Base-by-base conservation (phyloP, 2,888 invertebrate species). In the Agrochola lota region DNA sequence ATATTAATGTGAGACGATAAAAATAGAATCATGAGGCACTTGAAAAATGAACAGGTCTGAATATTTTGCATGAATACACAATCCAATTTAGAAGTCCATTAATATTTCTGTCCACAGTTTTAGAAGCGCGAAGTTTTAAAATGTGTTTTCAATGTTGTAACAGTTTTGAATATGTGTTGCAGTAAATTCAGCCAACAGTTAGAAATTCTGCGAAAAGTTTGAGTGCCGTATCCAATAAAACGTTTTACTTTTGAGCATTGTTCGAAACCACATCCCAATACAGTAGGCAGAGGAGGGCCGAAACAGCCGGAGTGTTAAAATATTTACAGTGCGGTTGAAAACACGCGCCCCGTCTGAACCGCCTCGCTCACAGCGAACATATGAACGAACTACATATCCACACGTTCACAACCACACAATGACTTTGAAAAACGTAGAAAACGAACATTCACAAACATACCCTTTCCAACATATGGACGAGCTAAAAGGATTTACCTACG, bases 281-380 rank as follows among this genome's bases (percentile, higher is more conserved):
- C 90, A 90, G 91, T 88, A 87, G 85, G 86, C 81, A 83, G 84
- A 85, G 83, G 79, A 88, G 86, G 87, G 89, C 89, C 89, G 90
- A 90, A 92, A 92, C 92, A 90, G 91, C 88, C 90, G 83, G 84
- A 88, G 84, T 91, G 92, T 93, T 95, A 93, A 94, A 95, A 95
- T 94, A 95, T 95, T 95, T 94, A 95, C 92, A 92, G 80, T 92
- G 93, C 92, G 93, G 94, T 92, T 89, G 91, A 91, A 93, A 93
- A 91, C 91, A 90, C 87, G 89, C 89, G 90, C 89, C 90, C 76
- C 84, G 90, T 85, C 87, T 86, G 75, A 88, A 89, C 88, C 87
- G 88, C 85, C 87, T 84, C 87, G 81, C 87, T 88, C 88, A 86
- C 86, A 90, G 88, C 85, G 86, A 87, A 89, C 86, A 87, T 87